Conservation (phyloP, 2,888 invertebrate genomes). For the Polymixis lichenea region DNA sequence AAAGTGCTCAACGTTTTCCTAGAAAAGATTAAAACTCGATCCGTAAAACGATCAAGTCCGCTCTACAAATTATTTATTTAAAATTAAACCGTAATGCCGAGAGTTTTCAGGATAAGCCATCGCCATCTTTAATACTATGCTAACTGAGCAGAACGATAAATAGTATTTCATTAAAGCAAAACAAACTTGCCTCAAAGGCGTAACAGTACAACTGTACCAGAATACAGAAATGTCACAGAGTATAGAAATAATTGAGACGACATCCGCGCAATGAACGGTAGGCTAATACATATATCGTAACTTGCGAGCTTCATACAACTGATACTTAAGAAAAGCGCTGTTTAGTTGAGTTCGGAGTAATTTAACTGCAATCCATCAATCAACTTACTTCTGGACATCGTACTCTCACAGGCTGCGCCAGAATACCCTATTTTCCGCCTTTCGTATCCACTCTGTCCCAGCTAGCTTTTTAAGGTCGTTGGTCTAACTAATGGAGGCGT, state of each 20-base stretch:
- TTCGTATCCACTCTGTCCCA: neutral
- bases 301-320: neutral
- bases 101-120: constrained; percentile 23
- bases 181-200: constrained; percentile 55
- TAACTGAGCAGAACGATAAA: constrained; percentile 55
- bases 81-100: neutral
- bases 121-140: constrained; percentile 46
- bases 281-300: neutral
- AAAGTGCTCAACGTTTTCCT: no score
- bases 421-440: neutral
- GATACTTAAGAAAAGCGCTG: neutral
- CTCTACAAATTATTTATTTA: constrained; percentile 7
- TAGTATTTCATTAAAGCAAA: constrained; percentile 55
- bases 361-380: no score
- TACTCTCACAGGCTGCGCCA: neutral
- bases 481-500: no score
- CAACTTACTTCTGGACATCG: neutral
- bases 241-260: constrained; percentile 20
- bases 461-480: neutral
- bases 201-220: constrained; percentile 27
- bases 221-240: constrained; percentile 28
- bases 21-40: neutral
- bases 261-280: neutral
- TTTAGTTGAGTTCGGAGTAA: neutral
- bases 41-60: neutral